Evolutionary conservation across 30 jellyfish, hydroid and myxozoan species (phyloP), one percentile per base, ranked within the genome.

Genomic region (Aurelia aurita): DNA sequence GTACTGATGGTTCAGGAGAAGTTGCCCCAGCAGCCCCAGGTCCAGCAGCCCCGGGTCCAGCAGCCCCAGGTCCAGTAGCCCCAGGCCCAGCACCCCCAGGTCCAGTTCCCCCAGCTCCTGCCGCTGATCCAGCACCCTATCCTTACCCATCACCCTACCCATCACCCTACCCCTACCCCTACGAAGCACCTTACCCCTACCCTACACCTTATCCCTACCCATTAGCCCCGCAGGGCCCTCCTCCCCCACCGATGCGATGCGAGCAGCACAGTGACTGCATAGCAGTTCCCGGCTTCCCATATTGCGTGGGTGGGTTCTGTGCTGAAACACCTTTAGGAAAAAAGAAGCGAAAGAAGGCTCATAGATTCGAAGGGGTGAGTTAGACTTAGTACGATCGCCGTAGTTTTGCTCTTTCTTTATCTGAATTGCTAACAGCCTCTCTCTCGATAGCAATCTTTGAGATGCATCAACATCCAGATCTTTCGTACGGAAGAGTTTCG

Each of bases 241-340:
- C 72, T 47, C 90, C 90, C 9, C 51, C 65, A 0, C 90, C 82
- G 16, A 58, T 26, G 19, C 90, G 83, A 44, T 80, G 90, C 66
- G 69, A 46, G 13, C 45, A 72, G 14, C 43, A 80, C 23, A 44
- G 46, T 25, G 90, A 80, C 54, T 80, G 90, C 67, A 62, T 23
- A 2, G 75, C 32, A 31, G 62, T 25, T 8, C 69, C 69, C 13
- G 89, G 79, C 12, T 8, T 64, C 34, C 82, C 82, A 19, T 80
- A 63, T 34, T 80, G 90, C 68, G 82, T 80, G 45, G 22, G 16
- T 55, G 90, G 90, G 19, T 13, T 6, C 28, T 80, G 90, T 29
- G 82, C 90, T 27, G 90, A 80, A 31, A 80, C 90, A 16, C 82
- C 82, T 18, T 15, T 23, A 5, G 82, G 82, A 35, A 80, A 54